Evolutionary conservation across 2,113 vertebrate genomes (phyloP).

Genomic region (Phrynosoma platyrhinos): DNA sequence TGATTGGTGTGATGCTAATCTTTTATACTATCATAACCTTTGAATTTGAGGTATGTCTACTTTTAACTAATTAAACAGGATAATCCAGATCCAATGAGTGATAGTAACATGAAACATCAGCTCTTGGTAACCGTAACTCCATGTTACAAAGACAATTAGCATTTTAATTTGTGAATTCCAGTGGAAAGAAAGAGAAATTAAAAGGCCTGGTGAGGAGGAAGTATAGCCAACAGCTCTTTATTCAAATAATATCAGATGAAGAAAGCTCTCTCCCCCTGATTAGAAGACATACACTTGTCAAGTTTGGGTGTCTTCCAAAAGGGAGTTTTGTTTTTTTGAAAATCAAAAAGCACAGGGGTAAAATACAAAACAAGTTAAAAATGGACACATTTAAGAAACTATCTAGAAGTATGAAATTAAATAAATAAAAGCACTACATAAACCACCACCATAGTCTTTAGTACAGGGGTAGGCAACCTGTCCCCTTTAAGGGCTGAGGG

Average conservation of each 20-base stretch:
- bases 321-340: not conserved
- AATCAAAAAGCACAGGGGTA: not conserved
- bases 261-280: not conserved
- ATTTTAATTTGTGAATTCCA: not conserved
- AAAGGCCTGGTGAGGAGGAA: too few species aligned
- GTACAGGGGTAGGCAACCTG: too few species aligned
- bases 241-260: not conserved
- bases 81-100: not conserved
- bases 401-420: too few species aligned
- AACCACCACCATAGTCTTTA: too few species aligned
- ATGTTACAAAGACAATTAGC: not conserved
- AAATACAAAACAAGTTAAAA: too few species aligned
- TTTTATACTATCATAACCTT: too few species aligned
- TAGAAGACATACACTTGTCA: not conserved
- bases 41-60: not conserved
- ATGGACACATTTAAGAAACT: too few species aligned
- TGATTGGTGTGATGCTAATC: too few species aligned
- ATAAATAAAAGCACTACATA: too few species aligned
- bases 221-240: not conserved
- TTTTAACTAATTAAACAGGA: not conserved
- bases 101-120: not conserved
- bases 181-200: not conserved
- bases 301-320: not conserved
- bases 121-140: not conserved
- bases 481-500: too few species aligned